Conservation (phyloP, 2,888 invertebrate species). For the Calliopum simillimum region DNA sequence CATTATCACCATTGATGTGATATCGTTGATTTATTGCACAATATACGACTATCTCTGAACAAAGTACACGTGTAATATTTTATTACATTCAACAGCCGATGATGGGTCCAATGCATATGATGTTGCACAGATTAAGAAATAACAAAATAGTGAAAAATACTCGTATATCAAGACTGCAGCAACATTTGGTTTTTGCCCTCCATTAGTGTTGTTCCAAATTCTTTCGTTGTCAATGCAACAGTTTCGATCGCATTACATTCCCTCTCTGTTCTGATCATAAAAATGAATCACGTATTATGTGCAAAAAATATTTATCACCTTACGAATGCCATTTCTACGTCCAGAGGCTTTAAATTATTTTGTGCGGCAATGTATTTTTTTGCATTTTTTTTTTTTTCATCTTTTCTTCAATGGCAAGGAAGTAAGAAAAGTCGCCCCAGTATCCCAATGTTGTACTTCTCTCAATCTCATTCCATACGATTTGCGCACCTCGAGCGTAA, state of each 20-base stretch:
- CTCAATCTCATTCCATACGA: not conserved
- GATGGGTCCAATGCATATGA: too few species aligned
- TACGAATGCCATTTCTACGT: not conserved
- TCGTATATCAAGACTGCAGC: slow-evolving; percentile 6
- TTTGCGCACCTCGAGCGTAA: not conserved
- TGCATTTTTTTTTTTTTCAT: not conserved
- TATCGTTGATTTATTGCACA: slow-evolving; percentile 22
- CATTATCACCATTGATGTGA: slow-evolving; percentile 21
- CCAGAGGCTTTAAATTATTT: not conserved
- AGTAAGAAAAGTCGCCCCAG: not conserved
- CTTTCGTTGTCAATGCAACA: not conserved
- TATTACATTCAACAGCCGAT: too few species aligned
- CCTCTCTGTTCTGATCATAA: not conserved
- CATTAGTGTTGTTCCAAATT: slow-evolving; percentile 19
- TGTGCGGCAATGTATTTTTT: not conserved
- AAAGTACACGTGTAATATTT: too few species aligned
- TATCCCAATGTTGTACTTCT: not conserved
- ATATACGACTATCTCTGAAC: too few species aligned
- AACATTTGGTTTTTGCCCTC: not conserved
- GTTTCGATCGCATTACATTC: not conserved
- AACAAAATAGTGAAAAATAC: slow-evolving; percentile 35
- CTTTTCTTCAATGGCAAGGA: not conserved
- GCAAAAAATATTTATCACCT: slow-evolving; percentile 28
- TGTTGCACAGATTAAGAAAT: slow-evolving; percentile 26
- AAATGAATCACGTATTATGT: slow-evolving; percentile 14